phyloP scores from a whole-genome alignment of 2,113 vertebrate genomes.

The Hypomesus transpacificus region DNA sequence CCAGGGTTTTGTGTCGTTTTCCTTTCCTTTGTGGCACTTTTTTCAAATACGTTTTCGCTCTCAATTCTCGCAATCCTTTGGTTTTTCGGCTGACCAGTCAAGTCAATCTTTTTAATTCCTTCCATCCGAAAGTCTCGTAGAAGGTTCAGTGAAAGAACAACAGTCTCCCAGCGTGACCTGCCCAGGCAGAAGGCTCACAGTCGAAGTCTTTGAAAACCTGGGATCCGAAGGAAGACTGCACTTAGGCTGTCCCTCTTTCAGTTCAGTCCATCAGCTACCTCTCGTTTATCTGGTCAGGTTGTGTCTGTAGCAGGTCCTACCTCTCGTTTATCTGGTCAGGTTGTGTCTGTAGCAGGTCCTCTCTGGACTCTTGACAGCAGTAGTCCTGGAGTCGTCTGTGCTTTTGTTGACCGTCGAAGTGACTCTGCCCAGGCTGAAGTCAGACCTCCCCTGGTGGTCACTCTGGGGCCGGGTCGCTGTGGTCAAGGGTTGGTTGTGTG shows the following conservation, averaged over 20 bases:
- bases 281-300: constrained; percentile 28
- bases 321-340: neutral
- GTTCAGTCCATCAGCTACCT: too few relatives aligned
- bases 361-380: neutral
- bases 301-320: neutral
- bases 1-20: constrained; percentile 46
- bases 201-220: constrained; percentile 21
- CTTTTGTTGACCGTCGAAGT: constrained; percentile 56
- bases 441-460: constrained; percentile 47
- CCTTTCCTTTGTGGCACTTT: constrained; percentile 63
- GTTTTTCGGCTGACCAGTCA: constrained; percentile 76
- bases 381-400: constrained; percentile 45
- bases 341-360: neutral
- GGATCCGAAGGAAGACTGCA: neutral
- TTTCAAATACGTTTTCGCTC: constrained; percentile 46
- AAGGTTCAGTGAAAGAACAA: constrained; percentile 50
- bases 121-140: constrained; percentile 52
- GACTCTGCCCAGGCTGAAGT: constrained; percentile 30
- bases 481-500: constrained; percentile 45
- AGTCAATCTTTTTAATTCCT: constrained; percentile 55
- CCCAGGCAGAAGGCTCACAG: neutral
- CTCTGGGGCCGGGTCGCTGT: constrained; percentile 46
- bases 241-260: too few relatives aligned
- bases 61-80: constrained; percentile 85
- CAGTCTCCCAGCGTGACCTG: constrained; percentile 22